These are phyloP conservation scores for Zhuqinia jingwanae DNA, from an alignment of 2,888 invertebrate genomes.

Conservation along the genomic window DNA sequence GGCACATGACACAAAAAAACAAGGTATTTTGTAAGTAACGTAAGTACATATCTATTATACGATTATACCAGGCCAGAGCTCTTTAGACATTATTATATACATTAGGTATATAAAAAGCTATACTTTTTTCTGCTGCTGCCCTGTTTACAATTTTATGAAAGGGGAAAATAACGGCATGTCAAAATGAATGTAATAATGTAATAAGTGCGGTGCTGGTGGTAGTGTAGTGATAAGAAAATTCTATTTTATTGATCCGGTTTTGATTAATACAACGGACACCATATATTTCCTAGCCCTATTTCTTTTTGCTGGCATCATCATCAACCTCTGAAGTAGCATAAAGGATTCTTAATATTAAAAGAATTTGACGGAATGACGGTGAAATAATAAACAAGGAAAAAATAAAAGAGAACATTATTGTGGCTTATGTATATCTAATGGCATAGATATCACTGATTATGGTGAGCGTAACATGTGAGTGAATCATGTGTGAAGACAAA, in stretches of 20 bases:
- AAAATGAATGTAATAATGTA: slow-evolving; percentile 37
- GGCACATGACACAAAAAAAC: background rate
- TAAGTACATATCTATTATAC: no score
- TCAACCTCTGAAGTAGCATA: no score
- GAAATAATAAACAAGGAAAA: background rate
- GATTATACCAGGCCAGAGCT: no score
- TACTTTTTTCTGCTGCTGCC: no score
- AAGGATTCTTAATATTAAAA: background rate
- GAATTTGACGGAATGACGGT: no score
- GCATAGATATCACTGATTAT: background rate
- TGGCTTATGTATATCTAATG: background rate
- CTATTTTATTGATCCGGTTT: slow-evolving; percentile 49
- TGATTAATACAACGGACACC: slow-evolving; percentile 25
- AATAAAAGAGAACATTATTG: background rate
- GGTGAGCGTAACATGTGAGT: no score
- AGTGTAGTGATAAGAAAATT: slow-evolving; percentile 46
- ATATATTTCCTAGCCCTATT: background rate
- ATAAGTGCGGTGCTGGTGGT: slow-evolving; percentile 8
- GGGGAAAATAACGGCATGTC: slow-evolving; percentile 16
- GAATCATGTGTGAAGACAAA: no score
- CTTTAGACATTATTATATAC: no score
- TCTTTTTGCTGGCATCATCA: background rate
- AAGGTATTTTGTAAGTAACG: no score
- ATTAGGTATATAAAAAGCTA: no score
- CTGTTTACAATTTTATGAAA: slow-evolving; percentile 15